Evolutionary conservation across 1,140 invertebrate genomes (phyloP).

Genomic region (Drosophila ambigua): DNA sequence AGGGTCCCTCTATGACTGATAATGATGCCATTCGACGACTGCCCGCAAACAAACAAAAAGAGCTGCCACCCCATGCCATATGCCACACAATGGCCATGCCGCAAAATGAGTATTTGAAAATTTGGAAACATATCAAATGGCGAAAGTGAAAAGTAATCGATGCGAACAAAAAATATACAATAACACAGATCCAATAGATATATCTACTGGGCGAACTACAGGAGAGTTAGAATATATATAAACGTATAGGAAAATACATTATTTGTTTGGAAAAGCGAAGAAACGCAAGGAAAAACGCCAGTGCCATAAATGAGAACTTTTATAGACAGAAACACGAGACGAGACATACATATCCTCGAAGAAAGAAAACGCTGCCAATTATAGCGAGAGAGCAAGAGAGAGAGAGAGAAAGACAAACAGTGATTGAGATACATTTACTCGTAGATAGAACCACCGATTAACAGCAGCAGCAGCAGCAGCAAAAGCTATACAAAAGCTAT

Average conservation of each 20-base stretch:
- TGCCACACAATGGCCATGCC: conserved; percentile 64
- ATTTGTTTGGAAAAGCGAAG: too few species aligned
- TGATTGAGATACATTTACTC: too few species aligned
- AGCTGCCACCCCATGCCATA: too few species aligned
- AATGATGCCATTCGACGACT: conserved; percentile 41
- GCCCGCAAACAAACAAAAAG: background rate
- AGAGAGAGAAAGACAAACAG: background rate
- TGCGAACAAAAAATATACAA: conserved; percentile 23
- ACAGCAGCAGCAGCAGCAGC: too few species aligned
- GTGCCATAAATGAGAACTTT: too few species aligned
- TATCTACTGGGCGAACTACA: conserved; percentile 19
- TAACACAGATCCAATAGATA: conserved; percentile 6
- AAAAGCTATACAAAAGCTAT: conserved; percentile 14
- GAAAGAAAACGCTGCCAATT: too few species aligned
- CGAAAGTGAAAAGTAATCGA: conserved; percentile 68
- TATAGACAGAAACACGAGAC: too few species aligned
- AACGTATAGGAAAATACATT: background rate
- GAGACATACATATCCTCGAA: too few species aligned
- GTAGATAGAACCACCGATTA: too few species aligned
- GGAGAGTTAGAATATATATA: conserved; percentile 2
- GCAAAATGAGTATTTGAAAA: conserved; percentile 79
- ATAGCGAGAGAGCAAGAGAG: background rate
- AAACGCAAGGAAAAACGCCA: too few species aligned
- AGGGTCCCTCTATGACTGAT: conserved; percentile 55
- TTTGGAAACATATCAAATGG: conserved; percentile 84